Evolutionary conservation across 2,113 vertebrate genomes (phyloP).

Genomic region (Hemiprocne comata): DNA sequence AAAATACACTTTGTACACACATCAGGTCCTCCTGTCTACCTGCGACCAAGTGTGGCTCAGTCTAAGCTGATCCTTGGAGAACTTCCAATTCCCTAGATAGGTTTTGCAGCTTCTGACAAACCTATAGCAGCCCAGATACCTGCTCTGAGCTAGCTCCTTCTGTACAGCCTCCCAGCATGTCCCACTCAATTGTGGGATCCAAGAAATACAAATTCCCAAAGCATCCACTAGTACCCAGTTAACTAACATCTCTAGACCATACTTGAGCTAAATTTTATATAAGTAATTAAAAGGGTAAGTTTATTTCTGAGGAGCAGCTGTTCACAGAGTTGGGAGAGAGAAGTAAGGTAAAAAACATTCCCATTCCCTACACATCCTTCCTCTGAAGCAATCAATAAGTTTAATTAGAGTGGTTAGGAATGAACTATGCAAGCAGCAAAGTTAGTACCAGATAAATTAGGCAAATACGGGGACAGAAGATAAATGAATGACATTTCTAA

Average conservation of each 20-base stretch:
- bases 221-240: background rate
- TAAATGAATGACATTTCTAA: background rate
- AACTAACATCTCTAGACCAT: background rate
- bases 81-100: background rate
- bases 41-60: background rate
- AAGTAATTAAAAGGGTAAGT: background rate
- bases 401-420: slow-evolving; percentile 44
- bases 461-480: background rate
- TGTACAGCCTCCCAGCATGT: background rate
- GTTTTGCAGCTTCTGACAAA: background rate
- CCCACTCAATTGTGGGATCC: background rate
- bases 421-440: background rate
- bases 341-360: background rate
- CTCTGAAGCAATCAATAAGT: slow-evolving; percentile 28
- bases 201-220: background rate
- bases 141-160: background rate
- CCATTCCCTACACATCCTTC: background rate
- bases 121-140: background rate
- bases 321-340: background rate
- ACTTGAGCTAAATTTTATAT: background rate
- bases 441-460: background rate
- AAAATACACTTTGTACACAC: background rate
- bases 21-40: background rate
- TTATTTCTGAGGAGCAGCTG: background rate
- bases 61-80: background rate